Evolutionary conservation across 2,797 vertebrate species (phyloP).

Genomic region (Austrolebias charrua): DNA sequence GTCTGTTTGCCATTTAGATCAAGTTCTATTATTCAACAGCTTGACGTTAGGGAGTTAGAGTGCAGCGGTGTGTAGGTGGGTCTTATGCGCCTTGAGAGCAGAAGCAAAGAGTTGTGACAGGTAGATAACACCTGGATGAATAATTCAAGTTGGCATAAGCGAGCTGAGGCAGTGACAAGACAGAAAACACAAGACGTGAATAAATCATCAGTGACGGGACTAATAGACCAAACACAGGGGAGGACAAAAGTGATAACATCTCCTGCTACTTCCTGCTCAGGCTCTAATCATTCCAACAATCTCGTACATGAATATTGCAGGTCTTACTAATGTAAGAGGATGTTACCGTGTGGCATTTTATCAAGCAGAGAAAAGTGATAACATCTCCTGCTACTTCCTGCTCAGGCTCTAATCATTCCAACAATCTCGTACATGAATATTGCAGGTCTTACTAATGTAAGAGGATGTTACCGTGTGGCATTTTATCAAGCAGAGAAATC

Average conservation of each 20-base stretch:
- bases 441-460: constrained; percentile 50
- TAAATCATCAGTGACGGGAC: constrained; percentile 73
- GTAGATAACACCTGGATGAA: constrained; percentile 79
- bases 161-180: constrained; percentile 58
- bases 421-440: constrained; percentile 67
- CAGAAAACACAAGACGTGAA: constrained; percentile 70
- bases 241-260: constrained; percentile 67
- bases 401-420: constrained; percentile 62
- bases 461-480: constrained; percentile 19
- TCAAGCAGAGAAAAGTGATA: constrained; percentile 15
- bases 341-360: constrained; percentile 33
- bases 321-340: constrained; percentile 46
- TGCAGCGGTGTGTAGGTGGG: constrained; percentile 30
- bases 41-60: constrained; percentile 41
- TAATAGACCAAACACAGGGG: constrained; percentile 62
- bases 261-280: constrained; percentile 46
- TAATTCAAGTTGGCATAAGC: constrained; percentile 74
- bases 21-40: constrained; percentile 68
- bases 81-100: constrained; percentile 40
- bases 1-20: constrained; percentile 62
- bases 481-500: constrained; percentile 30
- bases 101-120: constrained; percentile 69
- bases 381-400: constrained; percentile 53
- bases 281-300: constrained; percentile 65
- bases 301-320: constrained; percentile 64